A percentile compares a stretch with the other conserved stretches of the same genome.
Evolutionary conservation across 2,888 invertebrate species (phyloP).

Genomic region (Aphodius sticticus): DNA sequence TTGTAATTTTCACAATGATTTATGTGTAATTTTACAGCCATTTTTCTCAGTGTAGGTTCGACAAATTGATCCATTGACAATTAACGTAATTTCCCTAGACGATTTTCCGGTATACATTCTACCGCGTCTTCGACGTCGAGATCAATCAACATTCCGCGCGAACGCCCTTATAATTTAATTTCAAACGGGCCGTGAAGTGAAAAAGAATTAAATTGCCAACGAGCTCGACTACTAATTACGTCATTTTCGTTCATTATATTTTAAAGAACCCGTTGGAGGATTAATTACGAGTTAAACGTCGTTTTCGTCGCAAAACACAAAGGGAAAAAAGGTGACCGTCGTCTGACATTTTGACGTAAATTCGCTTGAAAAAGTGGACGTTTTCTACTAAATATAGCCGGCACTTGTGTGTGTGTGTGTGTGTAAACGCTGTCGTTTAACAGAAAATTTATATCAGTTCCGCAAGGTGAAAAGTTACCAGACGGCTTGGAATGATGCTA

Average conservation of each 20-base stretch:
- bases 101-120: background rate
- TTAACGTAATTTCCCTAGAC: background rate
- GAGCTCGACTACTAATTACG: background rate
- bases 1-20: too few relatives aligned
- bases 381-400: background rate
- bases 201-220: background rate
- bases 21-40: too few relatives aligned
- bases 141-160: background rate
- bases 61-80: too few relatives aligned
- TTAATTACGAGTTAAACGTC: background rate
- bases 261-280: background rate
- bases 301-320: background rate
- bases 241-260: background rate
- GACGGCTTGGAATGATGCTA: background rate
- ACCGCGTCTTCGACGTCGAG: background rate
- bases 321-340: too few relatives aligned
- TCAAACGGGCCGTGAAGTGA: background rate
- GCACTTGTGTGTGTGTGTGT: background rate
- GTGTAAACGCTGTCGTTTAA: background rate
- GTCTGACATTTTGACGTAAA: background rate
- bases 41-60: too few relatives aligned
- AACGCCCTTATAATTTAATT: background rate
- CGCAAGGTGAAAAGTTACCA: background rate
- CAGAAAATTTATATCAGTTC: background rate
- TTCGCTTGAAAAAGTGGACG: background rate